phyloP scores from a whole-genome alignment of 35 echinoderm and acorn worm genomes.

The Lytechinus pictus region DNA sequence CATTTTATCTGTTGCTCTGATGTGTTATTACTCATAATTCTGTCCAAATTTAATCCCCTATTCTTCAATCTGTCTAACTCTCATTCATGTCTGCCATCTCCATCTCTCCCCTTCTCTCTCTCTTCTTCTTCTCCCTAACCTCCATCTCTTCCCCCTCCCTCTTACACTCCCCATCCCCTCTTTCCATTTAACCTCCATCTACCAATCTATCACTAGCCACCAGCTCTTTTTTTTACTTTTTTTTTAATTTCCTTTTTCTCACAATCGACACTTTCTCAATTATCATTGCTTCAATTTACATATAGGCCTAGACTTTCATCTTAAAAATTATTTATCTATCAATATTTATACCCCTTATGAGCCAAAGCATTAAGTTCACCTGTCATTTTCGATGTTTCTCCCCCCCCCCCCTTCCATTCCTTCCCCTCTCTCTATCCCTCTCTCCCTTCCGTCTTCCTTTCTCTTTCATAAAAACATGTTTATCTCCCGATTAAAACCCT shows the following conservation, averaged over 20 bases:
- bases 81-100: neutral
- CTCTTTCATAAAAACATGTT: too few relatives aligned
- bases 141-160: neutral
- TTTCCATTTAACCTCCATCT: neutral
- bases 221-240: neutral
- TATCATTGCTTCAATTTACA: too few relatives aligned
- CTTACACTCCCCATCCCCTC: neutral
- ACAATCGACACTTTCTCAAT: too few relatives aligned
- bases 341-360: too few relatives aligned
- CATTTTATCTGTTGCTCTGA: neutral
- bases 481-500: too few relatives aligned
- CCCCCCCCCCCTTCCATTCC: neutral
- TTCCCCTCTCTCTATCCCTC: too few relatives aligned
- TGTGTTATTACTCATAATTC: neutral
- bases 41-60: neutral
- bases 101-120: neutral
- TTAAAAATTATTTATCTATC: too few relatives aligned
- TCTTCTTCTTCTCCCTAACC: neutral
- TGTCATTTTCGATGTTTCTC: neutral
- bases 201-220: neutral
- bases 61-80: neutral
- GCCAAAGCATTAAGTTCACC: too few relatives aligned
- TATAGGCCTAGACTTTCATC: too few relatives aligned
- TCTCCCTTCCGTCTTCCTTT: too few relatives aligned
- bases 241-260: neutral